Conservation (phyloP, 2,113 vertebrate species). For the Microcebus murinus region DNA sequence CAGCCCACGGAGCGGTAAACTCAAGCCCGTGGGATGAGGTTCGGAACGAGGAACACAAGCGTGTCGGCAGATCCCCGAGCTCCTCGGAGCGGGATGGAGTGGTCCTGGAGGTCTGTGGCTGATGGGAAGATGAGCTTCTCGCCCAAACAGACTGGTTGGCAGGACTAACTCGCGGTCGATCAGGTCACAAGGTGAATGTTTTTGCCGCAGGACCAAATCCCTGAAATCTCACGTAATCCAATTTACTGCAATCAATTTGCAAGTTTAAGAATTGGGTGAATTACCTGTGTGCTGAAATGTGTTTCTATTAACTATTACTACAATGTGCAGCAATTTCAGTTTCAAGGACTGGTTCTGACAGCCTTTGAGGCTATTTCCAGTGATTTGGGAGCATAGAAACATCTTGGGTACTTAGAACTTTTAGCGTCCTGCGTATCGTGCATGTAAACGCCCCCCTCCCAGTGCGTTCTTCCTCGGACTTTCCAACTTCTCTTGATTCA, state of each 20-base stretch:
- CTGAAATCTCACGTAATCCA: neutral
- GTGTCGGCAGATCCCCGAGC: fast-evolving
- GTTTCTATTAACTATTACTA: neutral
- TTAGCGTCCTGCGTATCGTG: fast-evolving
- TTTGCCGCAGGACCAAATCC: neutral
- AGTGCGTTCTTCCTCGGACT: fast-evolving
- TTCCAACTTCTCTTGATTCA: neutral
- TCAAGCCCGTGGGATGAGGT: fast-evolving
- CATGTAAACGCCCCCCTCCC: neutral
- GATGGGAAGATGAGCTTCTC: neutral
- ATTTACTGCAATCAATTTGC: neutral
- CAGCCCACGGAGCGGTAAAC: fast-evolving
- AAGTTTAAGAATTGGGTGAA: neutral
- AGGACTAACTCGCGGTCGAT: neutral
- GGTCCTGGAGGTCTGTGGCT: fast-evolving
- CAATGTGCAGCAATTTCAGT: neutral
- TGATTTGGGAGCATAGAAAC: neutral
- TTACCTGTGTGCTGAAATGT: neutral
- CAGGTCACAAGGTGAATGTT: neutral
- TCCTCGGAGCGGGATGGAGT: fast-evolving
- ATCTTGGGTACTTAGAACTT: neutral
- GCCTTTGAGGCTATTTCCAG: neutral
- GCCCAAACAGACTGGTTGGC: too few species aligned
- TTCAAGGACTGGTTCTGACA: neutral
- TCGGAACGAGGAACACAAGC: fast-evolving